Conservation (phyloP, 2,113 vertebrate genomes). For the Osmerus mordax region DNA sequence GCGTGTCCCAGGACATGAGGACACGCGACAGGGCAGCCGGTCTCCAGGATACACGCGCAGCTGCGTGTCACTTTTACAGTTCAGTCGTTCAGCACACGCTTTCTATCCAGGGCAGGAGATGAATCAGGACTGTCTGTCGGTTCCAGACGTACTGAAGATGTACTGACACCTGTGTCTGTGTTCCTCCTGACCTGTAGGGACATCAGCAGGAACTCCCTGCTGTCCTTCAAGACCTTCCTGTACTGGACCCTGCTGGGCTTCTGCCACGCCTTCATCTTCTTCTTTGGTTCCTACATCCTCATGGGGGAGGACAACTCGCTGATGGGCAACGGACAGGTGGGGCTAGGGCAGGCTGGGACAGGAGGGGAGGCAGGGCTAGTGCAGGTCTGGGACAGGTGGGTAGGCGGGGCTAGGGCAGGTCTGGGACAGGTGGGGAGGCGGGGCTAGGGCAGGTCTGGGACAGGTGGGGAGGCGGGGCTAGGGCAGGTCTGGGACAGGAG, state of each 20-base stretch:
- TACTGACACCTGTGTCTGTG: not conserved
- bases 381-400: no score
- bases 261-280: slow-evolving; percentile 94
- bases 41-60: no score
- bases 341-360: not conserved
- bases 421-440: no score
- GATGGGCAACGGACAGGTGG: slow-evolving; percentile 92
- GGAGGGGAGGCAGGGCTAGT: no score
- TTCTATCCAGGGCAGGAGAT: not conserved
- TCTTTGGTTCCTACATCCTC: slow-evolving; percentile 93
- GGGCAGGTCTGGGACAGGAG: no score
- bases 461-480: no score
- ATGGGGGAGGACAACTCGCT: slow-evolving; percentile 91
- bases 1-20: no score
- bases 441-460: no score
- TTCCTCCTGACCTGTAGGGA: slow-evolving; percentile 77
- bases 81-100: not conserved
- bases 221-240: slow-evolving; percentile 91
- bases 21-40: no score
- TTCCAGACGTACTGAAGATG: not conserved
- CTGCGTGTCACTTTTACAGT: no score
- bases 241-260: slow-evolving; percentile 97
- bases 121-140: not conserved
- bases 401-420: no score
- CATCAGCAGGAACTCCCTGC: slow-evolving; percentile 90